Evolutionary conservation across 2,888 invertebrate species (phyloP).

Genomic region (Prostheceraeus crozeri): DNA sequence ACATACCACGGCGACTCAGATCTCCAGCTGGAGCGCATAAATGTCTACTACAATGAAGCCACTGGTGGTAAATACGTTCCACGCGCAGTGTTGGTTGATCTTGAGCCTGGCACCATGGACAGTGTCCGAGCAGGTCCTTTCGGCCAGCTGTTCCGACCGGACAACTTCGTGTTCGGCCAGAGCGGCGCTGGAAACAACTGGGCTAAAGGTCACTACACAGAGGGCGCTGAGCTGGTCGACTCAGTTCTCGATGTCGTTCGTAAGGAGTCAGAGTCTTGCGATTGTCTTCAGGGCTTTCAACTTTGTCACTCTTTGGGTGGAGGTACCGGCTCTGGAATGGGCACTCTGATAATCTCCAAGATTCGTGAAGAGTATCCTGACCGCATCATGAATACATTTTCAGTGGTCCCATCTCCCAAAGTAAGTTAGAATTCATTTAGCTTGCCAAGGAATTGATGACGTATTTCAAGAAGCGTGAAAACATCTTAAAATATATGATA

Average conservation of each 20-base stretch:
- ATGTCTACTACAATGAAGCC: constrained; percentile 87
- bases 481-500: no score
- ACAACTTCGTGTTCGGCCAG: constrained; percentile 76
- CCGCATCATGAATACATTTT: constrained; percentile 87
- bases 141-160: constrained; percentile 86
- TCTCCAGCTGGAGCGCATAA: constrained; percentile 53
- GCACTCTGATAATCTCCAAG: constrained; percentile 27
- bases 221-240: constrained; percentile 79
- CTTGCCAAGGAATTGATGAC: no score
- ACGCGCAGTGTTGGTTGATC: constrained; percentile 71
- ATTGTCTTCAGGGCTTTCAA: constrained; percentile 69
- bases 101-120: constrained; percentile 97
- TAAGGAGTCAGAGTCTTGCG: constrained; percentile 74
- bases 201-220: constrained; percentile 54
- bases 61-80: constrained; percentile 48
- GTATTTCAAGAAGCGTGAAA: no score
- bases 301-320: constrained; percentile 62
- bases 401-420: constrained; percentile 78
- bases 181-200: constrained; percentile 22
- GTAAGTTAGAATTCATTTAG: no score
- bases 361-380: constrained; percentile 41
- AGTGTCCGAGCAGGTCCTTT: constrained; percentile 62
- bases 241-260: constrained; percentile 63
- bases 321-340: constrained; percentile 30
- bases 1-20: constrained; percentile 61